Evolutionary conservation across 1,140 invertebrate genomes (phyloP).

Genomic region (Fragariocoptes setiger): DNA sequence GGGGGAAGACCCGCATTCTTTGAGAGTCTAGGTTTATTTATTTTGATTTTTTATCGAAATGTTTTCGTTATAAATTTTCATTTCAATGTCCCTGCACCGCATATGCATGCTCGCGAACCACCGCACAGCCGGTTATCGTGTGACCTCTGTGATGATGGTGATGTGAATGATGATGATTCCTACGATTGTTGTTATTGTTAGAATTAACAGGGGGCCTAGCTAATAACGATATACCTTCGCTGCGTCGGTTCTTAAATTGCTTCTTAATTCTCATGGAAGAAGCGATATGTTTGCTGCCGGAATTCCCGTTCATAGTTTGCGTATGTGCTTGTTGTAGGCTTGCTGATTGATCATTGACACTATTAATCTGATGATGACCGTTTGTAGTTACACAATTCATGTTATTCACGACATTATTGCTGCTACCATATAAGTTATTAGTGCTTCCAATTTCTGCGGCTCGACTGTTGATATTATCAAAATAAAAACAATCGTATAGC

Average conservation of each 20-base stretch:
- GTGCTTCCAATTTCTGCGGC: not conserved
- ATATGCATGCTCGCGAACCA: not conserved
- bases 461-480: not conserved
- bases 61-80: too few species aligned
- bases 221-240: not conserved
- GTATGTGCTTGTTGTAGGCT: not conserved
- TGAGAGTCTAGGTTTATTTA: too few species aligned
- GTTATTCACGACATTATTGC: not conserved
- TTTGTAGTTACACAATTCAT: not conserved
- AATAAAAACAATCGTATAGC: conserved; percentile 1
- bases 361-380: not conserved
- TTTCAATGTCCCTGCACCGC: not conserved
- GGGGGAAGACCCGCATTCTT: too few species aligned
- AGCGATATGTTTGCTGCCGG: not conserved
- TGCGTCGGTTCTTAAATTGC: not conserved
- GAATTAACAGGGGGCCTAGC: not conserved
- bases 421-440: not conserved
- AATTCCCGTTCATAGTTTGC: not conserved
- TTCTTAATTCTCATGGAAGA: not conserved
- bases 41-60: too few species aligned
- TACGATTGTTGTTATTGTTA: not conserved
- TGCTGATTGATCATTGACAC: not conserved
- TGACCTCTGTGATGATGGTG: not conserved
- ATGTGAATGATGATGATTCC: not conserved
- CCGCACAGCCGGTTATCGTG: not conserved